These are phyloP conservation scores for Ranitomeya imitator DNA, from an alignment of 2,113 vertebrate genomes.

Conservation along the genomic window DNA sequence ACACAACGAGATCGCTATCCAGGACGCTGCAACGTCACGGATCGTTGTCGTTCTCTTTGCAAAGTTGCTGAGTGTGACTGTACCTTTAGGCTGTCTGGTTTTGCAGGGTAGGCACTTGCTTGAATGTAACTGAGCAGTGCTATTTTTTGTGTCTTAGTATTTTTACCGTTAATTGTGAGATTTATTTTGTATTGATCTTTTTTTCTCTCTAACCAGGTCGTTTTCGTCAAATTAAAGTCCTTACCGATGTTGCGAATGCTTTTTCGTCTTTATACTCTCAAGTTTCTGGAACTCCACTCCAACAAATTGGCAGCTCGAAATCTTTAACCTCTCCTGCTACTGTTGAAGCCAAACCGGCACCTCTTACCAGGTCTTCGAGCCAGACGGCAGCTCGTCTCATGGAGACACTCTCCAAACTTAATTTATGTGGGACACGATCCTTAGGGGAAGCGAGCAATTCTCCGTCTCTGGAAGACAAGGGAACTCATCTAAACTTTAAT, in stretches of 20 bases:
- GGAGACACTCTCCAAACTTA: slow-evolving; percentile 84
- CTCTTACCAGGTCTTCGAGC: slow-evolving; percentile 71
- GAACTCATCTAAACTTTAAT: slow-evolving; percentile 54
- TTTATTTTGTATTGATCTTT: neutral
- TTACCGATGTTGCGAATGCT: slow-evolving; percentile 94
- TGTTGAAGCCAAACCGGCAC: slow-evolving; percentile 71
- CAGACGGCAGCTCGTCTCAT: slow-evolving; percentile 86
- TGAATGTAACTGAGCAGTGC: too few relatives aligned
- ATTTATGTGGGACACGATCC: slow-evolving; percentile 70
- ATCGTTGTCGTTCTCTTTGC: too few relatives aligned
- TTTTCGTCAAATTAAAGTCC: slow-evolving; percentile 96
- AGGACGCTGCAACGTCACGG: too few relatives aligned
- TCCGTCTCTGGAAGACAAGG: slow-evolving; percentile 64
- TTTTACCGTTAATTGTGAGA: neutral
- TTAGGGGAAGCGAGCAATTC: slow-evolving; percentile 56
- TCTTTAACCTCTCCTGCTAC: slow-evolving; percentile 67
- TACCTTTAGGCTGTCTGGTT: too few relatives aligned
- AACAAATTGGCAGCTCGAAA: slow-evolving; percentile 80
- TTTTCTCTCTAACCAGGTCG: slow-evolving; percentile 77
- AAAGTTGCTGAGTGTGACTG: too few relatives aligned
- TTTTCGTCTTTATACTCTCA: slow-evolving; percentile 96
- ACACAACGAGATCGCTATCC: too few relatives aligned
- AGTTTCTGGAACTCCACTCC: slow-evolving; percentile 88
- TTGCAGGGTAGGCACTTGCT: too few relatives aligned
- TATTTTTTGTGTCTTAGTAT: neutral